Evolutionary conservation across 2,888 invertebrate genomes (phyloP).

Genomic region (Hyppa rectilinea): DNA sequence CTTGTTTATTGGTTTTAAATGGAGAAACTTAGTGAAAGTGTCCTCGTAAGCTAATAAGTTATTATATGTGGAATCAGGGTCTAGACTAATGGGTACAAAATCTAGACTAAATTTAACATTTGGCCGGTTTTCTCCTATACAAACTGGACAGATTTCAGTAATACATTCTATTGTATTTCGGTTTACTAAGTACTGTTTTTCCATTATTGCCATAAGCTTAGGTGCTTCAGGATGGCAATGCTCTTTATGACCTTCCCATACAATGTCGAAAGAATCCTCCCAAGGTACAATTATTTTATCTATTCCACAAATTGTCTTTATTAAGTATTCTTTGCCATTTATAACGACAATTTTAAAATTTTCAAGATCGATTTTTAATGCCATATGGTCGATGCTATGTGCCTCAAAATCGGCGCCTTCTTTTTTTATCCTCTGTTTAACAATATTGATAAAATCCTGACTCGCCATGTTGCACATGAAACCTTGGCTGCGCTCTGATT

Average conservation of each 20-base stretch:
- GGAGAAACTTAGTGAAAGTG: conserved; percentile 10
- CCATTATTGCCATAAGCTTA: conserved; percentile 21
- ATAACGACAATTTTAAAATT: conserved; percentile 18
- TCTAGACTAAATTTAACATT: conserved; percentile 25
- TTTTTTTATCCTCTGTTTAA: conserved; percentile 13
- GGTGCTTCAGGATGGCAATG: conserved; percentile 20
- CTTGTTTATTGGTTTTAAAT: conserved; percentile 22
- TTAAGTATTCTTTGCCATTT: conserved; percentile 27
- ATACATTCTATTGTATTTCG: conserved; percentile 36
- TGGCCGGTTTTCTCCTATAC: conserved; percentile 18
- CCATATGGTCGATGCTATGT: background rate
- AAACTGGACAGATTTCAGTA: conserved; percentile 27
- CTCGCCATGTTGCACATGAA: conserved; percentile 27
- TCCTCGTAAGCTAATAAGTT: conserved; percentile 31
- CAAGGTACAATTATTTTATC: conserved; percentile 39
- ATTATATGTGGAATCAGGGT: background rate
- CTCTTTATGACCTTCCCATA: conserved; percentile 26
- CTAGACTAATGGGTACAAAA: conserved; percentile 15
- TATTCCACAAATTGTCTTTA: conserved; percentile 24
- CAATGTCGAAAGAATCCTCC: conserved; percentile 43
- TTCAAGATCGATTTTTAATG: conserved; percentile 14
- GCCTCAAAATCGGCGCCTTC: background rate
- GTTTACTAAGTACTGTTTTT: conserved; percentile 27
- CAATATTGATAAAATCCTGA: conserved; percentile 26
- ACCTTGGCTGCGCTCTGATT: background rate